These are phyloP conservation scores for Poecilia picta DNA, from an alignment of 2,797 vertebrate species.

Conservation along the genomic window DNA sequence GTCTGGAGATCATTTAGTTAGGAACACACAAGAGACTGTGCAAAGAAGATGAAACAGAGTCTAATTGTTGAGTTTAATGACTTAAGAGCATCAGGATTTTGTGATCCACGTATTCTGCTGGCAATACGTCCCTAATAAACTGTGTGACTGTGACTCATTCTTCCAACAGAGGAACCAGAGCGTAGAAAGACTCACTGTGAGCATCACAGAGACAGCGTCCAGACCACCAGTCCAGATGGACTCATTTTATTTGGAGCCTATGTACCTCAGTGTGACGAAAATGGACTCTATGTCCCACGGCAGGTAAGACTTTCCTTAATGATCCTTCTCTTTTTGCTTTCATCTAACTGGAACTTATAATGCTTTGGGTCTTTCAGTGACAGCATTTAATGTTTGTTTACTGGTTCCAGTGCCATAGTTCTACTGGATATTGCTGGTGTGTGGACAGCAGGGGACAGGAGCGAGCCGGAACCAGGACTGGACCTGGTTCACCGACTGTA, in stretches of 20 bases:
- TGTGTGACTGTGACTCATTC: neutral
- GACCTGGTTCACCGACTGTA: slow-evolving; percentile 53
- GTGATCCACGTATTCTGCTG: neutral
- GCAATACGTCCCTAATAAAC: neutral
- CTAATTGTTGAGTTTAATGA: too few relatives aligned
- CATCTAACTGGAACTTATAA: neutral
- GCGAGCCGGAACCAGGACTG: slow-evolving; percentile 72
- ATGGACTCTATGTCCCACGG: slow-evolving; percentile 77
- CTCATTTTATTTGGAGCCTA: slow-evolving; percentile 43
- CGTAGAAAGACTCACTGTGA: slow-evolving; percentile 72
- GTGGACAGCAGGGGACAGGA: slow-evolving; percentile 83
- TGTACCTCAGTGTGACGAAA: slow-evolving; percentile 72
- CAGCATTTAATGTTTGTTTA: neutral
- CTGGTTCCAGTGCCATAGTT: slow-evolving; percentile 82
- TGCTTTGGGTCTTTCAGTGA: too few relatives aligned
- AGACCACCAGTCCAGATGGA: slow-evolving; percentile 40
- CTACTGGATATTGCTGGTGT: slow-evolving; percentile 89
- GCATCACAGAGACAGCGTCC: slow-evolving; percentile 65
- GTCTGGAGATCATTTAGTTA: neutral
- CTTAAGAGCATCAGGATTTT: neutral
- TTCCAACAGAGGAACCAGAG: slow-evolving; percentile 13
- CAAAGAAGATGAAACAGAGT: too few relatives aligned
- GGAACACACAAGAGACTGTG: too few relatives aligned
- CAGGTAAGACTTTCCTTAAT: slow-evolving; percentile 52
- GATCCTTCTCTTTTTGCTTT: neutral